Percentiles rank a stretch among this genome's conserved stretches.
These are phyloP conservation scores for Trissoscelio sp. DNA, from an alignment of 2,888 invertebrate genomes.

Conservation along the genomic window DNA sequence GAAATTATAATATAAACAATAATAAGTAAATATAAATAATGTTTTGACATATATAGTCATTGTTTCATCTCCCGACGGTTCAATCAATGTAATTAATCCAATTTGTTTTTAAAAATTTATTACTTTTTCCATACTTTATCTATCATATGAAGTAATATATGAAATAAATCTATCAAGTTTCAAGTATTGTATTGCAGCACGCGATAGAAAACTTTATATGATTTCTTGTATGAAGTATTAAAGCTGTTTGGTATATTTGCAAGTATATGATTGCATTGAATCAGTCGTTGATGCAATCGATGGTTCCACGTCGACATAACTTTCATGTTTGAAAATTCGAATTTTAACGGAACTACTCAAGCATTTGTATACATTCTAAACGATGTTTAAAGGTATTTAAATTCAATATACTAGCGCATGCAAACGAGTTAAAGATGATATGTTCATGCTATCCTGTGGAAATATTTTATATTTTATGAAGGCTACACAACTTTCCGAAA, in stretches of 20 bases:
- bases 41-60: too few species aligned
- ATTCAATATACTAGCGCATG: slow-evolving; percentile 8
- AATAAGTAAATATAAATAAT: too few species aligned
- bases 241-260: not conserved
- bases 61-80: too few species aligned
- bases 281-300: slow-evolving; percentile 9
- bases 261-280: slow-evolving; percentile 14
- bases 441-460: not conserved
- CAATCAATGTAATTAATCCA: too few species aligned
- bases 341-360: slow-evolving; percentile 16
- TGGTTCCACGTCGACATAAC: not conserved
- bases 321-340: slow-evolving; percentile 22
- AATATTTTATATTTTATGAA: slow-evolving; percentile 17
- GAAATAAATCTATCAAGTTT: too few species aligned
- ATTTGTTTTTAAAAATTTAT: too few species aligned
- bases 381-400: slow-evolving; percentile 23
- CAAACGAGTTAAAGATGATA: slow-evolving; percentile 35
- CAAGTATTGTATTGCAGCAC: too few species aligned
- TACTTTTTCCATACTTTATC: too few species aligned
- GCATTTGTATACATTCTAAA: slow-evolving; percentile 33
- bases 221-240: not conserved
- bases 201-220: too few species aligned
- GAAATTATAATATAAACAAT: too few species aligned
- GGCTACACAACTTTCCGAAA: not conserved
- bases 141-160: too few species aligned